Percentiles rank a stretch among this genome's conserved stretches.
Evolutionary conservation across 2,888 invertebrate species (phyloP).

Genomic region (Xylophagus ater): DNA sequence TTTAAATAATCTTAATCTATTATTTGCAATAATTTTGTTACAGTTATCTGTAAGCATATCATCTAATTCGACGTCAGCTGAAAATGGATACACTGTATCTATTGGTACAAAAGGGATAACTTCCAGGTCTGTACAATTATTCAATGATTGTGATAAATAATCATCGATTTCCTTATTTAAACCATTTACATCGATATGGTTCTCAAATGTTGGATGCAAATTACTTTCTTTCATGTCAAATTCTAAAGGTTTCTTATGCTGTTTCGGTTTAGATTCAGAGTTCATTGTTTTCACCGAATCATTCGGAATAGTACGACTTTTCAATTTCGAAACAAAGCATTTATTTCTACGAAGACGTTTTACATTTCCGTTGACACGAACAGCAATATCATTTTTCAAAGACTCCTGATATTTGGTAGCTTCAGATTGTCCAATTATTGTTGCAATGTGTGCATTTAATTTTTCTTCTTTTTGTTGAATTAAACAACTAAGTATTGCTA

Average conservation of each 20-base stretch:
- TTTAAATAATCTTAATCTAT: slow-evolving; percentile 12
- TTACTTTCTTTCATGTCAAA: slow-evolving; percentile 29
- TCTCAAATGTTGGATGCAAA: slow-evolving; percentile 25
- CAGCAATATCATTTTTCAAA: slow-evolving; percentile 29
- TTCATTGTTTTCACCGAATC: not conserved
- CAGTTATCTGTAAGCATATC: slow-evolving; percentile 22
- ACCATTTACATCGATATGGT: slow-evolving; percentile 18
- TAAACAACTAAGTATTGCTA: slow-evolving; percentile 65
- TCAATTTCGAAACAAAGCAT: slow-evolving; percentile 11
- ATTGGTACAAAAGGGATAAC: not conserved
- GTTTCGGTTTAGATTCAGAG: slow-evolving; percentile 8
- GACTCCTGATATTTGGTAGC: slow-evolving; percentile 30
- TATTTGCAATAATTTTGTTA: not conserved
- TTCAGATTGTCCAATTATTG: not conserved
- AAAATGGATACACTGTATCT: slow-evolving; percentile 22
- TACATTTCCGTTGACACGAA: not conserved
- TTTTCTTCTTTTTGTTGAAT: slow-evolving; percentile 43
- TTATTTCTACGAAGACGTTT: slow-evolving; percentile 3
- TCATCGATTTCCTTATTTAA: slow-evolving; percentile 33
- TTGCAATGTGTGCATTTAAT: not conserved
- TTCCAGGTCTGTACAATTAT: slow-evolving; percentile 6
- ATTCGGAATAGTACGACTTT: not conserved
- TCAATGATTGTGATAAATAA: slow-evolving; percentile 25
- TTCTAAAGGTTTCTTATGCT: slow-evolving; percentile 28
- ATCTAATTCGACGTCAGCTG: slow-evolving; percentile 31